Percentiles rank a stretch among this genome's conserved stretches.
Conservation (phyloP, 1,140 invertebrate species). For the Drosophila parvula region DNA sequence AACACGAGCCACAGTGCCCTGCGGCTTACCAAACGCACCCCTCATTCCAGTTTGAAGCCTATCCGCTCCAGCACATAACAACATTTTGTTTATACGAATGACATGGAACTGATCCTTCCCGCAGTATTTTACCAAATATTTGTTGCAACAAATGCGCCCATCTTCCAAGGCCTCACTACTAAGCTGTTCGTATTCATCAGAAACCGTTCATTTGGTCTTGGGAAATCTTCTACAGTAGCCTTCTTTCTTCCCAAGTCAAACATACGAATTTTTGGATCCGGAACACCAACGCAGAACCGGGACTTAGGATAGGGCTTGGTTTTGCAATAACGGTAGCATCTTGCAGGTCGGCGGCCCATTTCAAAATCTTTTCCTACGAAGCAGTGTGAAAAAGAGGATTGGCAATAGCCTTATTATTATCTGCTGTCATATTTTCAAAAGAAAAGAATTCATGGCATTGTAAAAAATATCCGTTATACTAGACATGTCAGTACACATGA, state of each 20-base stretch:
- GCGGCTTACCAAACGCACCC: slow-evolving; percentile 99
- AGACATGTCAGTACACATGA: no score
- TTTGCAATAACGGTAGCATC: slow-evolving; percentile 99
- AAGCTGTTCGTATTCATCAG: slow-evolving; percentile 99
- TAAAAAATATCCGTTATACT: no score
- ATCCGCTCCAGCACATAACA: slow-evolving; percentile 99
- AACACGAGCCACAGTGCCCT: slow-evolving; percentile 99
- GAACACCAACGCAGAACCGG: slow-evolving; percentile 99
- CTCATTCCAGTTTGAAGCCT: slow-evolving; percentile 99
- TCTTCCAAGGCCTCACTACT: slow-evolving; percentile 99
- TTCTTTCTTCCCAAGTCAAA: slow-evolving; percentile 99
- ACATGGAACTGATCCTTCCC: slow-evolving; percentile 99
- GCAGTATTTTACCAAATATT: slow-evolving; percentile 98
- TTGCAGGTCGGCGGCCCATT: slow-evolving; percentile 90
- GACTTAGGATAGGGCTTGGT: slow-evolving; percentile 99
- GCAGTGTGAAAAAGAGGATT: slow-evolving; percentile 20
- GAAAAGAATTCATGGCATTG: no score
- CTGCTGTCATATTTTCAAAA: no score
- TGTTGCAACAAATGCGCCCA: slow-evolving; percentile 99
- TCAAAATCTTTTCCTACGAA: slow-evolving; percentile 57
- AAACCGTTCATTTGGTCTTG: no score
- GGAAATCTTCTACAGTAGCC: slow-evolving; percentile 98
- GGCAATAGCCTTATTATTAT: no score
- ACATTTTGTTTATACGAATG: slow-evolving; percentile 96
- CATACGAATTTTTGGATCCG: slow-evolving; percentile 99